These are phyloP conservation scores for Pachydiplax longipennis DNA, from an alignment of 2,888 invertebrate species.

Conservation along the genomic window DNA sequence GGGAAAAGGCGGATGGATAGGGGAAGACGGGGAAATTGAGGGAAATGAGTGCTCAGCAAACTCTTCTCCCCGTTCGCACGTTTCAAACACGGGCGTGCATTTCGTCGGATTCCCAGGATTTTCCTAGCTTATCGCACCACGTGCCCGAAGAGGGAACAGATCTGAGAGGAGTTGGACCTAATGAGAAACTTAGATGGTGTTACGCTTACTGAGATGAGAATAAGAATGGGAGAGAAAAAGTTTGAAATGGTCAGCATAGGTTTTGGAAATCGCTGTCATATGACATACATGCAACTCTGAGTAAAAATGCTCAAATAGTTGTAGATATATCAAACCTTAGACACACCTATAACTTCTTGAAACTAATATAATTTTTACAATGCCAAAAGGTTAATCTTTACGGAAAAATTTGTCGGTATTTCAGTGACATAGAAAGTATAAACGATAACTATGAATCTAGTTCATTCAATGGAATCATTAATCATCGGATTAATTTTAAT, in stretches of 20 bases:
- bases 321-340: too few species aligned
- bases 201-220: background rate
- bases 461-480: too few species aligned
- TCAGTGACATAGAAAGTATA: too few species aligned
- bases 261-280: background rate
- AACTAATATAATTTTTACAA: too few species aligned
- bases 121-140: background rate
- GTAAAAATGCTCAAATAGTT: too few species aligned
- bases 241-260: background rate
- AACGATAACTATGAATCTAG: too few species aligned
- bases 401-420: too few species aligned
- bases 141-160: background rate
- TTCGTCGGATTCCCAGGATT: background rate
- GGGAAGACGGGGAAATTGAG: background rate
- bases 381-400: too few species aligned
- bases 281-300: too few species aligned
- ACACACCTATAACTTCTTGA: too few species aligned
- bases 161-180: background rate
- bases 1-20: background rate
- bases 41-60: background rate
- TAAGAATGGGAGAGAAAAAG: background rate
- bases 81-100: background rate
- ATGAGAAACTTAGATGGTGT: background rate
- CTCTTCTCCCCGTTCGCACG: background rate
- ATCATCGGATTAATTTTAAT: too few species aligned